Evolutionary conservation across 2,888 invertebrate genomes (phyloP).

Genomic region (Melieria picta): DNA sequence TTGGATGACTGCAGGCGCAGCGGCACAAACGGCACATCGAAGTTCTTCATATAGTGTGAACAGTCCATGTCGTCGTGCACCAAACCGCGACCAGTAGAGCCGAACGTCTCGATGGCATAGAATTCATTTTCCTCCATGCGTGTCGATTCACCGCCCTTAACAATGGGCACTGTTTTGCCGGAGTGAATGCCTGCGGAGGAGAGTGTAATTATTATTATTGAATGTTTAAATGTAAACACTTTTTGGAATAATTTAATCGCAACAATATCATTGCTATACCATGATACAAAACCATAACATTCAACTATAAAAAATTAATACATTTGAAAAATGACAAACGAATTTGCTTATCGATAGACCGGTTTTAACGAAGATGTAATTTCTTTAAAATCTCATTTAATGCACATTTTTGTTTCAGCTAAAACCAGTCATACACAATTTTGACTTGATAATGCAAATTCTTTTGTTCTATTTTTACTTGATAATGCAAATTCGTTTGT

Average conservation of each 20-base stretch:
- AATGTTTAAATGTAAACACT: not conserved
- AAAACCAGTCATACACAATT: too few relatives aligned
- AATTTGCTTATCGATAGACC: too few relatives aligned
- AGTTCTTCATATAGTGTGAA: conserved; percentile 99
- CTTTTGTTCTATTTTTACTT: too few relatives aligned
- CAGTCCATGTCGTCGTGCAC: conserved; percentile 99
- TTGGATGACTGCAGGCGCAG: conserved; percentile 93
- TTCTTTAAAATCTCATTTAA: too few relatives aligned
- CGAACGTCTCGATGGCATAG: conserved; percentile 99
- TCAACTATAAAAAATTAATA: too few relatives aligned
- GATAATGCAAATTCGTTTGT: too few relatives aligned
- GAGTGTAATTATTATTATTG: not conserved
- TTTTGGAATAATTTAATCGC: not conserved
- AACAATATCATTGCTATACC: too few relatives aligned
- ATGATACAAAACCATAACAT: too few relatives aligned
- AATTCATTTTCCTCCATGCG: conserved; percentile 99
- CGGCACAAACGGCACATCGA: conserved; percentile 91
- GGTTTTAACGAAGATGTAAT: too few relatives aligned
- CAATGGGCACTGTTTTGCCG: conserved; percentile 99
- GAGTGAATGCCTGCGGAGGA: conserved; percentile 62
- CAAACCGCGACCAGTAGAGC: conserved; percentile 92
- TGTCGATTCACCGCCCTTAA: conserved; percentile 97
- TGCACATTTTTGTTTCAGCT: too few relatives aligned
- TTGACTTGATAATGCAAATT: too few relatives aligned
- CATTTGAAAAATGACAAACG: too few relatives aligned